Conservation (phyloP, 2,888 invertebrate genomes). For the Rhagonycha fulva region DNA sequence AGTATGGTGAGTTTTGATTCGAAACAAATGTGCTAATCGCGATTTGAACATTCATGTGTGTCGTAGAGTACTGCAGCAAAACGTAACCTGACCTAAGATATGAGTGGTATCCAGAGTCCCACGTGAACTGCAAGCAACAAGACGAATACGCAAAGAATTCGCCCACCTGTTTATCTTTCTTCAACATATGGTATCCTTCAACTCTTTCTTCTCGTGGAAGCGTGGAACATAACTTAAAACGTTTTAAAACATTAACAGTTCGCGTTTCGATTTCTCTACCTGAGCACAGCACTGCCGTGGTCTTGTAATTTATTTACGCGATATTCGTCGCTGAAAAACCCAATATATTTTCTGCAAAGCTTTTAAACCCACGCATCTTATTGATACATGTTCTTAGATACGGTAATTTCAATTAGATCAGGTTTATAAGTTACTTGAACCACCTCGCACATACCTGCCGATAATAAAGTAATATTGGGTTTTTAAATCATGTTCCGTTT, state of each 20-base stretch:
- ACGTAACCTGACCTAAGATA: constrained; percentile 42
- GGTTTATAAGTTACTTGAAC: constrained; percentile 12
- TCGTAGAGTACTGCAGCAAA: constrained; percentile 42
- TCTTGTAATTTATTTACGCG: neutral
- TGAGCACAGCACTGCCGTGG: neutral
- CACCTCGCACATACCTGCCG: constrained; percentile 17
- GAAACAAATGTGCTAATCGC: constrained; percentile 16
- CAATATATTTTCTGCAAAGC: constrained; percentile 8
- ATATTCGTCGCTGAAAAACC: neutral
- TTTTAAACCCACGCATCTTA: constrained; percentile 7
- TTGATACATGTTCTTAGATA: constrained; percentile 18
- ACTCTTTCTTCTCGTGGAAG: constrained; percentile 8
- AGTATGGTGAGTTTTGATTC: neutral
- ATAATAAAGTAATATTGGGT: constrained; percentile 18
- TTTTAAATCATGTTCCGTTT: constrained; percentile 3
- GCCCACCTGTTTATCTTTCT: constrained; percentile 50
- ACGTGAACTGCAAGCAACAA: constrained; percentile 49
- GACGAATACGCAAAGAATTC: constrained; percentile 46
- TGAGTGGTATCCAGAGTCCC: constrained; percentile 50
- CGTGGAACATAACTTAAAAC: neutral
- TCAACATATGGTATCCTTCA: constrained; percentile 24
- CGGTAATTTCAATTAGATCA: constrained; percentile 21
- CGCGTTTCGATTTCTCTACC: neutral
- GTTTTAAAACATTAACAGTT: neutral
- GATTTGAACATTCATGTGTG: constrained; percentile 43